phyloP scores from a whole-genome alignment of 2,797 vertebrate genomes.

The Microchirus variegatus region DNA sequence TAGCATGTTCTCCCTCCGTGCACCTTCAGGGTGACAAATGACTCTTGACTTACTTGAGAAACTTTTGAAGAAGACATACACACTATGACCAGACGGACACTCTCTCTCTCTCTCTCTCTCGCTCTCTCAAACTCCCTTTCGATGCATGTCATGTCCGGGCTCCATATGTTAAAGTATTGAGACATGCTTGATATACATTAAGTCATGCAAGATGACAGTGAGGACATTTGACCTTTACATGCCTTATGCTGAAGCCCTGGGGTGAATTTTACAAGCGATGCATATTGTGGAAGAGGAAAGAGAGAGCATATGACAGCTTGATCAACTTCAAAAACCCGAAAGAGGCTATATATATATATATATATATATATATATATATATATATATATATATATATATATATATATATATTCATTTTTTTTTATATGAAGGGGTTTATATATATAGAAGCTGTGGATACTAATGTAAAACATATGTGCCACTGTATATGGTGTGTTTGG shows the following conservation, averaged over 20 bases:
- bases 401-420: not conserved
- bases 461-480: too few relatives aligned
- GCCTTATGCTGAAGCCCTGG: constrained; percentile 56
- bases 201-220: constrained; percentile 76
- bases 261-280: constrained; percentile 34
- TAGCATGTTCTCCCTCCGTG: constrained; percentile 18
- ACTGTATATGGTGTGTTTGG: too few relatives aligned
- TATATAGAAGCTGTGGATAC: too few relatives aligned
- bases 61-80: constrained; percentile 25
- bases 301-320: constrained; percentile 27
- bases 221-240: constrained; percentile 71
- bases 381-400: not conserved
- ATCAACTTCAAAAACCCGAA: constrained; percentile 13
- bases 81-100: constrained; percentile 27
- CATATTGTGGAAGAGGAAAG: constrained; percentile 28
- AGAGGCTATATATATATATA: not conserved
- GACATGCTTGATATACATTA: constrained; percentile 63
- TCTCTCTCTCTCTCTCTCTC: constrained; percentile 7
- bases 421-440: too few relatives aligned
- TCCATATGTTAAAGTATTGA: constrained; percentile 50
- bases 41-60: constrained; percentile 39
- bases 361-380: too few relatives aligned
- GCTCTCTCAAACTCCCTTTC: constrained; percentile 21
- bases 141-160: constrained; percentile 39
- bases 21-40: constrained; percentile 51